These are phyloP conservation scores for Priocnemis perturbator DNA, from an alignment of 2,888 invertebrate genomes.

Conservation along the genomic window DNA sequence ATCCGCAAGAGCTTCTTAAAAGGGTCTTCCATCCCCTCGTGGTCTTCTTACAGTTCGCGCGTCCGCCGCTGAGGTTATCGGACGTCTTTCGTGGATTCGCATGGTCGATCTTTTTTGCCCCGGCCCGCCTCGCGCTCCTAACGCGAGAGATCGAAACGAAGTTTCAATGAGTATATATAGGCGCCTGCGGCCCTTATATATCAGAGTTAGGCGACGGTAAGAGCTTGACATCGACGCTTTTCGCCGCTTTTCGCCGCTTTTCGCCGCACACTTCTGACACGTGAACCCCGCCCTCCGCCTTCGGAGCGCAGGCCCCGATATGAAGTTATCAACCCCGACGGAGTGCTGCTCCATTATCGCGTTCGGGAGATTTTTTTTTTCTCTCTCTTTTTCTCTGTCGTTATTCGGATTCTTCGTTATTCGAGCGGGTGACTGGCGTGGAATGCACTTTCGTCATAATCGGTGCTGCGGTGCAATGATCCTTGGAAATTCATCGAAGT, in stretches of 20 bases:
- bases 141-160: constrained; percentile 15
- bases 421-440: too few species aligned
- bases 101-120: constrained; percentile 11
- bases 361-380: not conserved
- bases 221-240: too few species aligned
- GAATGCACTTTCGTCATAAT: not conserved
- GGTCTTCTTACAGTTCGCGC: not conserved
- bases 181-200: too few species aligned
- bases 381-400: not conserved
- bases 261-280: too few species aligned
- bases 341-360: too few species aligned
- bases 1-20: constrained; percentile 18
- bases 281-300: too few species aligned
- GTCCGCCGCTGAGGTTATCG: constrained; percentile 10
- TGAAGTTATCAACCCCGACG: too few species aligned
- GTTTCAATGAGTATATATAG: constrained; percentile 5
- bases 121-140: constrained; percentile 15
- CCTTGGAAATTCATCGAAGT: too few species aligned
- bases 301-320: too few species aligned
- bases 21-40: not conserved
- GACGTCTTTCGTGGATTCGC: constrained; percentile 13
- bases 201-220: too few species aligned
- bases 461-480: too few species aligned
- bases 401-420: not conserved
- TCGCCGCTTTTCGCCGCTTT: too few species aligned